Evolutionary conservation across 2,797 vertebrate genomes (phyloP).

Genomic region (Sitta carolinensis): DNA sequence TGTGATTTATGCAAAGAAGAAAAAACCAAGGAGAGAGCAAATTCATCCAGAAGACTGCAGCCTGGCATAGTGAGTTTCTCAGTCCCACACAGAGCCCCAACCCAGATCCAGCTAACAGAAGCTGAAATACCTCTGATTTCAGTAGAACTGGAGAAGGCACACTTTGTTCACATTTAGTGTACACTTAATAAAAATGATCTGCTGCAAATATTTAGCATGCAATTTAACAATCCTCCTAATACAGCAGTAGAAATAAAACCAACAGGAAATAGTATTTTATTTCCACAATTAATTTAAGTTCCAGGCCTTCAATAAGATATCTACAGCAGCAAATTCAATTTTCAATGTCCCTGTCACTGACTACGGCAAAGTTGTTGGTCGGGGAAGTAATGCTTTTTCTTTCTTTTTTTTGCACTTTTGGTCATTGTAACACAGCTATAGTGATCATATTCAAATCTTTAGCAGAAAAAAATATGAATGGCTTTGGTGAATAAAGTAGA

Average conservation of each 20-base stretch:
- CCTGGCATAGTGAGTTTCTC: not conserved
- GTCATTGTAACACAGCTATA: not conserved
- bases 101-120: not conserved
- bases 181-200: constrained; percentile 38
- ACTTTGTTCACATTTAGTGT: not conserved
- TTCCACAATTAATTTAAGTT: not conserved
- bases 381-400: not conserved
- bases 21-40: not conserved
- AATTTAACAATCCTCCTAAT: constrained; percentile 16
- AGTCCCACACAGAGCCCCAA: not conserved
- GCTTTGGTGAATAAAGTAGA: not conserved
- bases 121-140: not conserved
- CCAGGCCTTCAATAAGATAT: not conserved
- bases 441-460: not conserved
- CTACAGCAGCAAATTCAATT: not conserved
- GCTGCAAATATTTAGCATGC: not conserved
- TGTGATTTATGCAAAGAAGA: not conserved
- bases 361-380: not conserved
- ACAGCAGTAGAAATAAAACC: not conserved
- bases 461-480: not conserved
- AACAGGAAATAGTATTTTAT: not conserved
- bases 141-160: not conserved
- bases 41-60: not conserved
- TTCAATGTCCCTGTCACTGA: not conserved
- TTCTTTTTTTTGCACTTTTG: not conserved